phyloP scores from a whole-genome alignment of 2,888 invertebrate genomes.

The Lacanobia wlatinum region DNA sequence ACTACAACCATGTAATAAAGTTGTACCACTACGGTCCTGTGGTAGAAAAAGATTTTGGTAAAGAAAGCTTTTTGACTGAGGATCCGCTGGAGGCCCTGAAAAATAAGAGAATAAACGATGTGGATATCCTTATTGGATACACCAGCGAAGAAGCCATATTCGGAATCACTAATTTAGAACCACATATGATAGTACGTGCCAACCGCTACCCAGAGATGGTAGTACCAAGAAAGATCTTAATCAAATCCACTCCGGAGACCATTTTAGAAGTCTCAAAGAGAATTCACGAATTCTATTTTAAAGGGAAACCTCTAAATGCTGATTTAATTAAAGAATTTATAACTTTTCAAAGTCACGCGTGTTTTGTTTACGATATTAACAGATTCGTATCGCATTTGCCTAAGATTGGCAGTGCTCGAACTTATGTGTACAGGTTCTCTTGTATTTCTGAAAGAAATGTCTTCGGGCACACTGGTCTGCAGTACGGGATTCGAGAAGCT shows the following conservation, averaged over 20 bases:
- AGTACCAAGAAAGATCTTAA: too few species aligned
- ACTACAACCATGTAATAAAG: too few species aligned
- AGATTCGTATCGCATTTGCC: conserved; percentile 48
- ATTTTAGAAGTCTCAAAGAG: too few species aligned
- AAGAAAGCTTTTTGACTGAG: conserved; percentile 74
- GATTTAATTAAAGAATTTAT: conserved; percentile 45
- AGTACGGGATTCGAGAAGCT: conserved; percentile 73
- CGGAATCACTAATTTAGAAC: conserved; percentile 49
- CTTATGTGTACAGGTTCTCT: conserved; percentile 65
- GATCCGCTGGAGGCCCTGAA: conserved; percentile 67
- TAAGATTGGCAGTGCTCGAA: conserved; percentile 37
- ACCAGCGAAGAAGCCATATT: conserved; percentile 91
- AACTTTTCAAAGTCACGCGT: too few species aligned
- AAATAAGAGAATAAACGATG: conserved; percentile 84
- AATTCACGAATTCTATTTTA: conserved; percentile 71
- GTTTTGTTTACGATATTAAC: too few species aligned
- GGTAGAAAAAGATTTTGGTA: too few species aligned
- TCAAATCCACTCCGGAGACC: too few species aligned
- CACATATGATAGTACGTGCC: too few species aligned
- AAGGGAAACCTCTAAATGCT: conserved; percentile 59
- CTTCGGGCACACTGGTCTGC: conserved; percentile 65
- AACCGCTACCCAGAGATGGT: conserved; percentile 62
- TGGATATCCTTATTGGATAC: conserved; percentile 93
- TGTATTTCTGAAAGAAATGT: conserved; percentile 75
- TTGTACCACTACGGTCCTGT: too few species aligned